Conservation (phyloP, 1,140 invertebrate genomes). For the Ostrea denselamellosa region DNA sequence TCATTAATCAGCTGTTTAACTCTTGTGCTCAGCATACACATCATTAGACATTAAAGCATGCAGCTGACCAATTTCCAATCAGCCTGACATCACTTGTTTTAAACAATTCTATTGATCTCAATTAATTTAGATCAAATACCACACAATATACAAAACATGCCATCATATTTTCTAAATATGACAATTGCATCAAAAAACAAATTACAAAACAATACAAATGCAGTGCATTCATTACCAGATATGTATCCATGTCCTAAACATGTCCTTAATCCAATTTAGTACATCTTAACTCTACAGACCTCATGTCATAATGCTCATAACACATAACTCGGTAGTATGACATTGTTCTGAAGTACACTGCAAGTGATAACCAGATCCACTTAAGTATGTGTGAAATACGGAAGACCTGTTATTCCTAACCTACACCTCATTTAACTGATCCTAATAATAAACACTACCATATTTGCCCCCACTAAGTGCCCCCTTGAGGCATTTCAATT, state of each 20-base stretch:
- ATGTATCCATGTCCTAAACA: background rate
- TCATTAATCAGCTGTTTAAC: background rate
- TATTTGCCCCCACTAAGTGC: background rate
- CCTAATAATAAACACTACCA: background rate
- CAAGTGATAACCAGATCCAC: slow-evolving; percentile 25
- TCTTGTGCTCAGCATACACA: background rate
- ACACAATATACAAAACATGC: background rate
- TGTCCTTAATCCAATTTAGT: background rate
- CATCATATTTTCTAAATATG: no score
- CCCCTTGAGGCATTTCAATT: no score
- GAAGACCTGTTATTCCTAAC: background rate
- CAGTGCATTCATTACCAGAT: background rate
- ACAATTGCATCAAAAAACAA: no score
- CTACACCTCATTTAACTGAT: background rate
- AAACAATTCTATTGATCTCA: no score
- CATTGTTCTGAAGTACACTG: background rate
- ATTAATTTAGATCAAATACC: background rate
- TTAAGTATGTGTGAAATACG: slow-evolving; percentile 31
- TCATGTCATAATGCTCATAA: background rate
- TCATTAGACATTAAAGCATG: background rate
- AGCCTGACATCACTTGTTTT: background rate
- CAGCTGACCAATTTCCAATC: background rate
- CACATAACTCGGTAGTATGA: background rate
- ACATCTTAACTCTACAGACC: background rate
- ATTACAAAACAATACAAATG: no score